These are phyloP conservation scores for Trichomalopsis sarcophagae DNA, from an alignment of 1,140 invertebrate genomes.

Conservation along the genomic window DNA sequence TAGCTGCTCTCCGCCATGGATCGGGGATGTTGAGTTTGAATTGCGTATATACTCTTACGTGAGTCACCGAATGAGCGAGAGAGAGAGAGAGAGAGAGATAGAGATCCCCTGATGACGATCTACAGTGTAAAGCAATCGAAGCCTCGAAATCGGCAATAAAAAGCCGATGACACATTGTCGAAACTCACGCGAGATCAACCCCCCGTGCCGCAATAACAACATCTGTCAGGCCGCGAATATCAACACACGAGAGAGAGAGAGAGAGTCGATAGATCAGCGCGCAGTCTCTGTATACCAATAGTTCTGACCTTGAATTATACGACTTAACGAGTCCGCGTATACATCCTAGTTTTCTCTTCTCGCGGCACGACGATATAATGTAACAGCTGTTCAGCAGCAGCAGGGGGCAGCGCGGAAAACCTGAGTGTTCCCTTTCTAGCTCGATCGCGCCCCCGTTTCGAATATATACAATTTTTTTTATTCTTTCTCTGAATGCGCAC, in stretches of 20 bases:
- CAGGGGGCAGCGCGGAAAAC: not conserved
- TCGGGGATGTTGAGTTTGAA: too few species aligned
- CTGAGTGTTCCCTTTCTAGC: not conserved
- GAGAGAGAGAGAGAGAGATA: too few species aligned
- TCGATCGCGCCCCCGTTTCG: not conserved
- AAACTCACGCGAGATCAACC: not conserved
- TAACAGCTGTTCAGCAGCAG: not conserved
- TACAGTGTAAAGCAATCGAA: too few species aligned
- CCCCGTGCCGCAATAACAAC: not conserved
- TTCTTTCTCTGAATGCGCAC: not conserved
- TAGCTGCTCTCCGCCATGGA: too few species aligned
- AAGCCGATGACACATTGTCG: not conserved
- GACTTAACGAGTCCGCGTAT: not conserved
- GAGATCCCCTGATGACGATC: too few species aligned
- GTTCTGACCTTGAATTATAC: not conserved
- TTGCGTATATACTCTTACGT: too few species aligned
- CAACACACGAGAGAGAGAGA: too few species aligned
- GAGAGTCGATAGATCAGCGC: not conserved
- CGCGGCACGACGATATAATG: not conserved
- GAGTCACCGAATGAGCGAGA: too few species aligned
- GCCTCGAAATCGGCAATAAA: not conserved
- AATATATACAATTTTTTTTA: not conserved
- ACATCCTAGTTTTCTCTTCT: not conserved
- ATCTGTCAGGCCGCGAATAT: not conserved
- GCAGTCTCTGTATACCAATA: not conserved